Evolutionary conservation across 2,113 vertebrate species (phyloP).

Genomic region (Entomyzon cyanotis): DNA sequence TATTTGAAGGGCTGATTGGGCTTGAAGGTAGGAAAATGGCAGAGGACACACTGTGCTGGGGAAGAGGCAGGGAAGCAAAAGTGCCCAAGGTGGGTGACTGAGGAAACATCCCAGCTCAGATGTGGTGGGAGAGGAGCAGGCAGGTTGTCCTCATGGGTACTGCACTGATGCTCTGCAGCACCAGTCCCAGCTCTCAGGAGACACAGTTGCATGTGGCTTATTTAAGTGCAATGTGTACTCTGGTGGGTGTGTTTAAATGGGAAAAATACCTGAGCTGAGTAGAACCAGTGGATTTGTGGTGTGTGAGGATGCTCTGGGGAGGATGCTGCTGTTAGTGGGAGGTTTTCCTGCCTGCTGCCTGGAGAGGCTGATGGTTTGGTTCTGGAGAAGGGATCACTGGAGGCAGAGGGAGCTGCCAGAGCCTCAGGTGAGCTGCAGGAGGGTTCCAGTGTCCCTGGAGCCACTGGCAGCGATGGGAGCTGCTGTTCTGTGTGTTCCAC

Average conservation of each 20-base stretch:
- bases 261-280: fast-evolving
- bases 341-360: fast-evolving
- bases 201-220: fast-evolving
- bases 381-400: not conserved
- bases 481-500: fast-evolving
- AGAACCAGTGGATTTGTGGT: fast-evolving
- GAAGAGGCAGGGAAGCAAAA: not conserved
- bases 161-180: not conserved
- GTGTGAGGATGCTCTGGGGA: not conserved
- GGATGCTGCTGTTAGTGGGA: not conserved
- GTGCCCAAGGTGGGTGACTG: not conserved
- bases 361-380: not conserved
- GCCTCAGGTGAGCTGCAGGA: not conserved
- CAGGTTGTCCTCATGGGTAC: not conserved
- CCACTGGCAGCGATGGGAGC: fast-evolving
- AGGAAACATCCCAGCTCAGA: fast-evolving
- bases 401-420: not conserved
- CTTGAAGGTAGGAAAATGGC: not conserved
- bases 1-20: not conserved
- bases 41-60: not conserved
- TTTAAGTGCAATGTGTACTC: not conserved
- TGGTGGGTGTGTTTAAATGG: not conserved
- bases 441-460: not conserved
- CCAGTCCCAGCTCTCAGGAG: not conserved
- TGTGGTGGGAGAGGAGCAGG: not conserved